Evolutionary conservation across 2,113 vertebrate species (phyloP).

Genomic region (Salvelinus fontinalis): DNA sequence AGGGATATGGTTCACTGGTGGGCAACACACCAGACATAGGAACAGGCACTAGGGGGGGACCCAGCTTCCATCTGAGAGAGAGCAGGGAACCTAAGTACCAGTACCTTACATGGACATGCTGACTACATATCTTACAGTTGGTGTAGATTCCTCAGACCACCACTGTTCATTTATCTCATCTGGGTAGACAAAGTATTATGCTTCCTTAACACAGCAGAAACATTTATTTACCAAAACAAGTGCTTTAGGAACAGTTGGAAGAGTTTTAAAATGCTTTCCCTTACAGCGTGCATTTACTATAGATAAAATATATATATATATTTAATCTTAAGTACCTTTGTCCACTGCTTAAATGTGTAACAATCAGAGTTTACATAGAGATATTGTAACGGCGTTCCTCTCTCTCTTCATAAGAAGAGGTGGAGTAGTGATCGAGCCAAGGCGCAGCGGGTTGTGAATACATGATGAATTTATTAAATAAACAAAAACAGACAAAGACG

Average conservation of each 20-base stretch:
- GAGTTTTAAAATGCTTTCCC: neutral
- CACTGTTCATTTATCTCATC: neutral
- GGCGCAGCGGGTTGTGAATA: too few relatives aligned
- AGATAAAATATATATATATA: too few relatives aligned
- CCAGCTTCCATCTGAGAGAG: neutral
- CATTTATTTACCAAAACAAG: neutral
- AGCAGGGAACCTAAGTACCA: too few relatives aligned
- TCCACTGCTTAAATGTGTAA: neutral
- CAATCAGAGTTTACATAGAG: too few relatives aligned
- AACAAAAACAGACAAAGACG: too few relatives aligned
- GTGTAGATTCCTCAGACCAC: conserved; percentile 15
- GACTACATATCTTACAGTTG: conserved; percentile 28
- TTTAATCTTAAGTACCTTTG: neutral
- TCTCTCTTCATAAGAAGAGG: too few relatives aligned
- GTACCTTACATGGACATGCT: conserved; percentile 2
- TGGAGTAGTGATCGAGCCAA: too few relatives aligned
- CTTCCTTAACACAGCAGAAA: neutral
- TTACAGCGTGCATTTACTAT: too few relatives aligned
- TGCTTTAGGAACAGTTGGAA: neutral
- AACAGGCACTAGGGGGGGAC: conserved; percentile 4
- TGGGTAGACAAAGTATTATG: neutral
- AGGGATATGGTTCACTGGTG: neutral
- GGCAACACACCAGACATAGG: neutral
- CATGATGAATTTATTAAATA: too few relatives aligned
- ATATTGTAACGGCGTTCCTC: too few relatives aligned